Percentiles rank a stretch among this genome's conserved stretches.
phyloP scores from a whole-genome alignment of 2,113 vertebrate genomes.

The Gasterosteus aculeatus region DNA sequence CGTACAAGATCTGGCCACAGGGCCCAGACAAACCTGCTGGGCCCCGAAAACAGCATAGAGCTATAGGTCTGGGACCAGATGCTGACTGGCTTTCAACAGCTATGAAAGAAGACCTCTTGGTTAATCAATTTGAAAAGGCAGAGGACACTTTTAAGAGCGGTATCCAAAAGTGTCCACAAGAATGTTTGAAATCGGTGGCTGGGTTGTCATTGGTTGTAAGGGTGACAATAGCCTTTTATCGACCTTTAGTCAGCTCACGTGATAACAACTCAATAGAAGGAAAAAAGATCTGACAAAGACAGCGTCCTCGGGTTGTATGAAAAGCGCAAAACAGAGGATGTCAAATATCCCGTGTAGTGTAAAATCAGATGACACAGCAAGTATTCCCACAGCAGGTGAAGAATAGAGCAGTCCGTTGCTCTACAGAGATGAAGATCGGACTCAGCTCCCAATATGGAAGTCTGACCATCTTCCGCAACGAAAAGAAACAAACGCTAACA shows the following conservation, averaged over 20 bases:
- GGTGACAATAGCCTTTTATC: background rate
- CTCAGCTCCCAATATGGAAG: background rate
- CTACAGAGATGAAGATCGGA: slow-evolving; percentile 7
- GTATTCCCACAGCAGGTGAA: slow-evolving; percentile 20
- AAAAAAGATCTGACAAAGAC: slow-evolving; percentile 14
- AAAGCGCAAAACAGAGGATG: slow-evolving; percentile 20
- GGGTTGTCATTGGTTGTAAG: background rate
- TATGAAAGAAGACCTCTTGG: background rate
- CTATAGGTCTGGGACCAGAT: slow-evolving; percentile 20
- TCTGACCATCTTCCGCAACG: background rate
- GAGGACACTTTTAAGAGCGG: background rate
- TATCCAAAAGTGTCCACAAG: background rate
- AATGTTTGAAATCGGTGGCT: slow-evolving; percentile 4
- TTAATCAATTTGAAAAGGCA: background rate
- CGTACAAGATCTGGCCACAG: slow-evolving; percentile 76
- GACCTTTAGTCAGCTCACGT: slow-evolving; percentile 1
- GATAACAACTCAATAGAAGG: slow-evolving; percentile 1
- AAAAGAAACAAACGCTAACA: background rate
- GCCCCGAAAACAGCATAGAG: slow-evolving; percentile 73
- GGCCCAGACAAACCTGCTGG: slow-evolving; percentile 77
- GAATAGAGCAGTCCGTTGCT: slow-evolving; percentile 12
- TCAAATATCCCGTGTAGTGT: slow-evolving; percentile 46
- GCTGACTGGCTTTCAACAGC: slow-evolving; percentile 1
- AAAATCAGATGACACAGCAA: slow-evolving; percentile 37
- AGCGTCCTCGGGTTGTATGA: slow-evolving; percentile 3